Evolutionary conservation across 2,888 invertebrate species (phyloP).

Genomic region (Sturmia bella): DNA sequence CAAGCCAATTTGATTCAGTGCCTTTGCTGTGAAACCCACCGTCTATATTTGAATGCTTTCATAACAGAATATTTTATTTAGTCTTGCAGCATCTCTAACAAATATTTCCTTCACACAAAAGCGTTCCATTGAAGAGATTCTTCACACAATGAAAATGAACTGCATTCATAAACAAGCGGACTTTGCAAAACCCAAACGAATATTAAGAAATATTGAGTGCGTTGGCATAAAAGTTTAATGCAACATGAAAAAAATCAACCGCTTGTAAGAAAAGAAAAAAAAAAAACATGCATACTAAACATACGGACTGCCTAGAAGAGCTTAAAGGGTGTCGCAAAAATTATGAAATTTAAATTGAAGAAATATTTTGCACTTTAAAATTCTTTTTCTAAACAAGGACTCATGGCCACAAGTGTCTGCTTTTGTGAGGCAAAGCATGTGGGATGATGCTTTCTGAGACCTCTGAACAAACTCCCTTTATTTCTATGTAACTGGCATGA

Average conservation of each 20-base stretch:
- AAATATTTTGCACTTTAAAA: too few species aligned
- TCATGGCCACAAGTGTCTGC: too few species aligned
- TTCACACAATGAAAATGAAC: conserved; percentile 33
- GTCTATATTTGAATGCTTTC: too few species aligned
- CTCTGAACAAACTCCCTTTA: too few species aligned
- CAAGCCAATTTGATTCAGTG: too few species aligned
- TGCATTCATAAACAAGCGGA: conserved; percentile 48
- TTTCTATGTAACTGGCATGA: not conserved
- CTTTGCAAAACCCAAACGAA: conserved; percentile 45
- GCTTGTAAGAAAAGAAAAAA: not conserved
- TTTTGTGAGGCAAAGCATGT: too few species aligned
- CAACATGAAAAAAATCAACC: conserved; percentile 14
- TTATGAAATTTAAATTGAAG: too few species aligned
- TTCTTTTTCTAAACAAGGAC: too few species aligned
- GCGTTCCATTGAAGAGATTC: conserved; percentile 41
- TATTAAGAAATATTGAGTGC: conserved; percentile 45
- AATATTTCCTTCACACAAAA: not conserved
- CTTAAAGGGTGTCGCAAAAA: too few species aligned
- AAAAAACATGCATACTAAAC: not conserved
- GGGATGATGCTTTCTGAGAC: too few species aligned
- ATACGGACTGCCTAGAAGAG: not conserved
- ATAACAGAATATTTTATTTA: not conserved
- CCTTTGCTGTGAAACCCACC: too few species aligned
- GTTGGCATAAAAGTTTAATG: conserved; percentile 37
- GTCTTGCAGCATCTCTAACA: too few species aligned